Percentiles rank a stretch among this genome's conserved stretches.
Conservation (phyloP, 2,888 invertebrate species). For the Synanthedon myopaeformis region DNA sequence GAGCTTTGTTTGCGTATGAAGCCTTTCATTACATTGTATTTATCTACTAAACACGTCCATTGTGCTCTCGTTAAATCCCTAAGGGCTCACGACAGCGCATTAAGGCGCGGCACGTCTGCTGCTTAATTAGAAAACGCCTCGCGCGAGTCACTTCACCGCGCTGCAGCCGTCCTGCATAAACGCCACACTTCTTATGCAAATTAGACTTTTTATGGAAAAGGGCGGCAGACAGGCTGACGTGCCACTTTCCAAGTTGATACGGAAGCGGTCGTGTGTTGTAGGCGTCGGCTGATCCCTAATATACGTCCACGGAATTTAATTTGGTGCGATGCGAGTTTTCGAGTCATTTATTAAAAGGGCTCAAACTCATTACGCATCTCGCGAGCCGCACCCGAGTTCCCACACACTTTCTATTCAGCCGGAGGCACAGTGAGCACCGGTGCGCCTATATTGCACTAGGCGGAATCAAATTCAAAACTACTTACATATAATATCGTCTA, state of each 20-base stretch:
- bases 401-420: no score
- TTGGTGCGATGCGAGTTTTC: slow-evolving; percentile 1
- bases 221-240: not conserved
- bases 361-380: not conserved
- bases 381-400: no score
- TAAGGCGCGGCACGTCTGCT: not conserved
- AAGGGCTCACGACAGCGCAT: not conserved
- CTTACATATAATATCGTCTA: no score
- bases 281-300: not conserved
- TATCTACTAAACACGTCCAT: no score
- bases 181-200: no score
- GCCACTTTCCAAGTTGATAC: no score
- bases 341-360: slow-evolving; percentile 2
- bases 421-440: no score
- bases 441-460: no score
- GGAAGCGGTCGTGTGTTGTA: no score
- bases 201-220: not conserved
- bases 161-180: not conserved
- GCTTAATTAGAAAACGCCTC: not conserved
- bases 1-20: slow-evolving; percentile 2
- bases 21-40: no score
- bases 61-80: no score
- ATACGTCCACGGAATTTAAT: slow-evolving; percentile 2
- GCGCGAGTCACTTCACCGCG: not conserved
- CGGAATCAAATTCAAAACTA: no score